Base-by-base conservation (phyloP, 2,797 vertebrate species). In the Lutjanus argentimaculatus region DNA sequence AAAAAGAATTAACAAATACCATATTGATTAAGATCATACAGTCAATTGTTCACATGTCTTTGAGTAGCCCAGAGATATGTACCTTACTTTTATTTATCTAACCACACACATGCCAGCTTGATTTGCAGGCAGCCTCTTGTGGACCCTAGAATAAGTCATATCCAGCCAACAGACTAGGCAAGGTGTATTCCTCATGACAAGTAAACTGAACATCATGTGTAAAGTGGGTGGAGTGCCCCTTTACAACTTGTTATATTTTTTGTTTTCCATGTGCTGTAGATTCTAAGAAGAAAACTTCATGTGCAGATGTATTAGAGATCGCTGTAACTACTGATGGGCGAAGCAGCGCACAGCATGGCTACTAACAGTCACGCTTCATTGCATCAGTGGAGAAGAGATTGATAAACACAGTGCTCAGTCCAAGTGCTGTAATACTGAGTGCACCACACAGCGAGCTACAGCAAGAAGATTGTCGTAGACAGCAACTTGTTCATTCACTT, bases 381-480 rank as follows among this genome's bases (percentile, higher is more conserved):
- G 75, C 82, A 71, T 77, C 80, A 83, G 74, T 36, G 30, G 43
- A 67, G 85, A 69, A 30, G 63, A 76, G 61, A 82, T 40, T 66
- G 83, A 82, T 84, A 19, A 76, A 67, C 21, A 16, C 13, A 42
- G 45, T 1, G 57, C 70, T 72, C 71, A 22, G 48, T 22, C 45
- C 13, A 21, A 3, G 51, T 59, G 51, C 43, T 67, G 62, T 61
- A 68, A 64, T 73, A 71, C 40, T 51, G 53, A 77, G 64, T 15
- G 25, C 43, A 55, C 48, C 19, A 51, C 21, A 25, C 9, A 21
- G 52, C 59, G 75, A 83, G 68, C 36, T 12, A 43, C 30, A 71
- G 56, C 68, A 46, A 71, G 52, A 67, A 11, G 53, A 68, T 14
- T 73, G 66, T 48, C 16, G n/a, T 48, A 61, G 62, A 74, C 19